These are phyloP conservation scores for Neosalanx taihuensis DNA, from an alignment of 2,797 vertebrate species.

Conservation along the genomic window DNA sequence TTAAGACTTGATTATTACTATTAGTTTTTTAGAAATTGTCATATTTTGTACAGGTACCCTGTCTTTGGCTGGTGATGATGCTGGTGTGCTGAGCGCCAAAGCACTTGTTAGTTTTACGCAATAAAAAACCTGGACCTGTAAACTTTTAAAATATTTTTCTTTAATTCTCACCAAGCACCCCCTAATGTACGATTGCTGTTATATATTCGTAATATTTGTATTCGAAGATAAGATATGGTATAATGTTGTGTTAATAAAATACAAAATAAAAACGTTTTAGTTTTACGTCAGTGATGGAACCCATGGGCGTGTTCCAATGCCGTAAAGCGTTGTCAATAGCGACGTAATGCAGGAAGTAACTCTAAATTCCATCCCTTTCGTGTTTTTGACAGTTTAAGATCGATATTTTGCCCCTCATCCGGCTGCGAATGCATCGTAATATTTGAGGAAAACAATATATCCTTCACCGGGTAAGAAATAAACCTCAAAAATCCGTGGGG, in stretches of 20 bases:
- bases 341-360: conserved; percentile 71
- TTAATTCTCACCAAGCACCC: too few relatives aligned
- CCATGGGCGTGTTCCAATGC: conserved; percentile 43
- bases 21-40: too few relatives aligned
- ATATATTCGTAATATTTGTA: too few relatives aligned
- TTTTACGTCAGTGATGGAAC: conserved; percentile 52
- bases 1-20: too few relatives aligned
- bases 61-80: neutral
- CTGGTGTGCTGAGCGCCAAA: neutral
- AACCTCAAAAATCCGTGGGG: conserved; percentile 1
- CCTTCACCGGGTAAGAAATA: neutral
- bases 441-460: neutral
- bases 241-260: too few relatives aligned
- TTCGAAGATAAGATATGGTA: too few relatives aligned
- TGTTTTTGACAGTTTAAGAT: conserved; percentile 39
- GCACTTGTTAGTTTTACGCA: conserved; percentile 48
- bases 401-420: neutral
- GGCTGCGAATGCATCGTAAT: neutral
- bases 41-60: too few relatives aligned
- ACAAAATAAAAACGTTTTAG: too few relatives aligned
- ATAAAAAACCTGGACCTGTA: too few relatives aligned
- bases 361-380: conserved; percentile 34
- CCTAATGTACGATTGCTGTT: too few relatives aligned
- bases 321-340: conserved; percentile 76
- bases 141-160: too few relatives aligned